A percentile compares a stretch with the other conserved stretches of the same genome.
These are phyloP conservation scores for Sinelater perroti DNA, from an alignment of 2,888 invertebrate species.

Conservation along the genomic window DNA sequence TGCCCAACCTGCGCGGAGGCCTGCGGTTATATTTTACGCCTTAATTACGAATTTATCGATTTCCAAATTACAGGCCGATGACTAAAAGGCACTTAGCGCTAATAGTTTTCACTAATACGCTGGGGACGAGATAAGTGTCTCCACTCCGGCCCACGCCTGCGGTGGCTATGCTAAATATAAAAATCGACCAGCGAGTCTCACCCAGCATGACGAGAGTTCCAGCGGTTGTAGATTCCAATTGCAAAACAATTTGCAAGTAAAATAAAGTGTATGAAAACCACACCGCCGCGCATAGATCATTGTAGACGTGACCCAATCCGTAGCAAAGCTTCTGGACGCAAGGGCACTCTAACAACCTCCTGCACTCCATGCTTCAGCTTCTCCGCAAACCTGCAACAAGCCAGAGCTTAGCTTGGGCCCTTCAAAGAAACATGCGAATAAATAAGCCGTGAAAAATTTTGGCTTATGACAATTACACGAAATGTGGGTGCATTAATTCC, in stretches of 20 bases:
- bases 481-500: not conserved
- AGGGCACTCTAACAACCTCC: not conserved
- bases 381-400: not conserved
- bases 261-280: constrained; percentile 94
- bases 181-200: constrained; percentile 45
- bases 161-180: constrained; percentile 1
- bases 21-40: constrained; percentile 12
- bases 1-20: constrained; percentile 1
- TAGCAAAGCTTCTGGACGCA: constrained; percentile 64
- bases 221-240: constrained; percentile 66
- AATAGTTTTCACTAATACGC: constrained; percentile 11
- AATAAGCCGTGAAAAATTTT: no score
- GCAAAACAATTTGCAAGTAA: constrained; percentile 73
- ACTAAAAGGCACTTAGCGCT: constrained; percentile 16
- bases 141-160: not conserved
- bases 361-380: constrained; percentile 35
- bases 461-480: no score
- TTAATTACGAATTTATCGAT: constrained; percentile 17
- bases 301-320: constrained; percentile 85
- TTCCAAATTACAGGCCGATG: constrained; percentile 13
- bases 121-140: constrained; percentile 4
- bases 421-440: not conserved
- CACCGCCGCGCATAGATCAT: constrained; percentile 92
- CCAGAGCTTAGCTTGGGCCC: not conserved
- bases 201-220: constrained; percentile 77